Conservation (phyloP, 2,797 vertebrate species). For the Eutrigla gurnardus region DNA sequence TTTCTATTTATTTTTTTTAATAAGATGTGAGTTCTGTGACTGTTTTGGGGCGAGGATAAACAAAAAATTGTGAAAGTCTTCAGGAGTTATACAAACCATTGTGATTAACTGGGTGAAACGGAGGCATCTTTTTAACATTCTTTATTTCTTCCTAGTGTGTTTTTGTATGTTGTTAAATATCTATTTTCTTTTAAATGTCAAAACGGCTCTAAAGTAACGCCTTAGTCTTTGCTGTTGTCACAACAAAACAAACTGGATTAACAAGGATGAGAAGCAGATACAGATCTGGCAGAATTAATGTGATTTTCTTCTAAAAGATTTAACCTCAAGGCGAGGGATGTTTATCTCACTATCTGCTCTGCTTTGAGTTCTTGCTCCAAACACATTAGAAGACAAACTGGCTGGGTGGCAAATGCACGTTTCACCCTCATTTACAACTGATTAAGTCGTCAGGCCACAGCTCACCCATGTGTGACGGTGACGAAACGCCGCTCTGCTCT, state of each 20-base stretch:
- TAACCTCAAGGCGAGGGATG: neutral
- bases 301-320: slow-evolving; percentile 30
- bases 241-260: slow-evolving; percentile 13
- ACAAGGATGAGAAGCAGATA: slow-evolving; percentile 3
- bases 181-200: slow-evolving; percentile 1
- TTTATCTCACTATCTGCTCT: neutral
- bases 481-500: slow-evolving; percentile 47
- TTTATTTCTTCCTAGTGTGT: neutral
- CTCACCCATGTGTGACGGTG: slow-evolving; percentile 59
- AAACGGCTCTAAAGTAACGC: neutral
- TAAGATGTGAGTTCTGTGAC: neutral
- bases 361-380: neutral
- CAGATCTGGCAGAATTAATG: neutral
- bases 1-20: slow-evolving; percentile 6
- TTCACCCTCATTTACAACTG: slow-evolving; percentile 56
- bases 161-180: neutral
- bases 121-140: neutral
- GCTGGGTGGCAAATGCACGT: slow-evolving; percentile 41
- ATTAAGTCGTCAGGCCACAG: slow-evolving; percentile 49
- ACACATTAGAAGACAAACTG: neutral
- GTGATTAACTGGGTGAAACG: slow-evolving; percentile 1
- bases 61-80: slow-evolving; percentile 4
- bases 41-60: slow-evolving; percentile 27
- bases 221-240: slow-evolving; percentile 14
- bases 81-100: slow-evolving; percentile 3